These are phyloP conservation scores for Hestina assimilis DNA, from an alignment of 1,140 invertebrate species.

Conservation along the genomic window DNA sequence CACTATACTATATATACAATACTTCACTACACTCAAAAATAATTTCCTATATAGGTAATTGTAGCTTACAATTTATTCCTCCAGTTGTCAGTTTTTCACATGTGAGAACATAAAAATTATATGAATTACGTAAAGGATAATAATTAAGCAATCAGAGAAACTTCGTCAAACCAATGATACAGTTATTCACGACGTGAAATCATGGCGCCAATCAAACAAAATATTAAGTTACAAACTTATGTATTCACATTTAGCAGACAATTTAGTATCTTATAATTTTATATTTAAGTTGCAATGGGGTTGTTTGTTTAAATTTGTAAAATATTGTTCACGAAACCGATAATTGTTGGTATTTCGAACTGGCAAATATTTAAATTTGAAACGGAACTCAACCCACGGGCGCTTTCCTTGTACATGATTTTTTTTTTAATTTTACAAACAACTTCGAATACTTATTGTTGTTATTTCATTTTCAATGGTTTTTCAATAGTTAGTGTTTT, in stretches of 20 bases:
- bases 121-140: slow-evolving; percentile 43
- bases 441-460: slow-evolving; percentile 9
- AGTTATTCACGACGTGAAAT: slow-evolving; percentile 59
- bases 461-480: too few relatives aligned
- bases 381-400: slow-evolving; percentile 45
- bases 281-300: background rate
- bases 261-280: background rate
- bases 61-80: background rate
- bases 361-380: slow-evolving; percentile 58
- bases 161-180: slow-evolving; percentile 66
- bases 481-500: too few relatives aligned
- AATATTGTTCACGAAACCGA: slow-evolving; percentile 30
- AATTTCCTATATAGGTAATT: background rate
- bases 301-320: background rate
- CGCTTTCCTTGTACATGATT: slow-evolving; percentile 35
- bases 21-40: background rate
- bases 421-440: slow-evolving; percentile 35
- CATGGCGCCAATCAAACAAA: slow-evolving; percentile 41
- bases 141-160: slow-evolving; percentile 61
- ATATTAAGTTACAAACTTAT: slow-evolving; percentile 12
- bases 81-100: slow-evolving; percentile 13
- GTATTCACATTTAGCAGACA: background rate
- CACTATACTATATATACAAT: background rate
- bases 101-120: slow-evolving; percentile 38
- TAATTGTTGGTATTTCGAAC: slow-evolving; percentile 58